Conservation (phyloP, 2,113 vertebrate genomes). For the Pristiophorus japonicus region DNA sequence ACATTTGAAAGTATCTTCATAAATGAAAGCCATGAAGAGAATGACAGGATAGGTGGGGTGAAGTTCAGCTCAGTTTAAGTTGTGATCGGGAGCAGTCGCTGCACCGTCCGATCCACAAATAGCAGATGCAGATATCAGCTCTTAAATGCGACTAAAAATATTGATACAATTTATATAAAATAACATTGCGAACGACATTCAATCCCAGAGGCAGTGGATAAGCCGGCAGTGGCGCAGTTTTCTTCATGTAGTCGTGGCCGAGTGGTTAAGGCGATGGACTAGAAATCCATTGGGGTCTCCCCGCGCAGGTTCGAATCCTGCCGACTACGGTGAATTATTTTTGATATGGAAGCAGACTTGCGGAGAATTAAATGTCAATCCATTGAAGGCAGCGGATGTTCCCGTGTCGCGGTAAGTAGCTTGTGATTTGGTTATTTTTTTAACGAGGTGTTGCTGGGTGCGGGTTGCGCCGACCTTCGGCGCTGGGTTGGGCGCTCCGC, state of each 20-base stretch:
- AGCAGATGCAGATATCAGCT: background rate
- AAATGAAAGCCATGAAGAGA: background rate
- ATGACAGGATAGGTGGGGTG: background rate
- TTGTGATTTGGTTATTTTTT: background rate
- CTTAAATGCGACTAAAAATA: background rate
- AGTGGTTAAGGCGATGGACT: slow-evolving; percentile 36
- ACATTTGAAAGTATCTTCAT: background rate
- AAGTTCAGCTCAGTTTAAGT: background rate
- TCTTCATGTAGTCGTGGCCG: slow-evolving; percentile 27
- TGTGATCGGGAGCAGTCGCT: background rate
- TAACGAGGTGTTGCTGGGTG: background rate
- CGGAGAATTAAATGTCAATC: background rate
- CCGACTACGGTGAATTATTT: background rate
- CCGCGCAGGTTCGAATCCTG: slow-evolving; percentile 41
- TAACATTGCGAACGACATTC: background rate
- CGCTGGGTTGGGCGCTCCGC: too few species aligned
- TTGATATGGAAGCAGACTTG: background rate
- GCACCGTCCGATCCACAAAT: background rate
- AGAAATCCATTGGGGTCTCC: slow-evolving; percentile 36
- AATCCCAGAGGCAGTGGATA: background rate
- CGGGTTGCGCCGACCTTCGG: too few species aligned
- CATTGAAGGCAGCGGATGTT: background rate
- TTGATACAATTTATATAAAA: background rate
- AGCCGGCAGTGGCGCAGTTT: background rate
- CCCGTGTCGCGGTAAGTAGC: too few species aligned